Percentiles rank a stretch among this genome's conserved stretches.
Conservation (phyloP, 2,113 vertebrate species). For the Xyrauchen texanus region DNA sequence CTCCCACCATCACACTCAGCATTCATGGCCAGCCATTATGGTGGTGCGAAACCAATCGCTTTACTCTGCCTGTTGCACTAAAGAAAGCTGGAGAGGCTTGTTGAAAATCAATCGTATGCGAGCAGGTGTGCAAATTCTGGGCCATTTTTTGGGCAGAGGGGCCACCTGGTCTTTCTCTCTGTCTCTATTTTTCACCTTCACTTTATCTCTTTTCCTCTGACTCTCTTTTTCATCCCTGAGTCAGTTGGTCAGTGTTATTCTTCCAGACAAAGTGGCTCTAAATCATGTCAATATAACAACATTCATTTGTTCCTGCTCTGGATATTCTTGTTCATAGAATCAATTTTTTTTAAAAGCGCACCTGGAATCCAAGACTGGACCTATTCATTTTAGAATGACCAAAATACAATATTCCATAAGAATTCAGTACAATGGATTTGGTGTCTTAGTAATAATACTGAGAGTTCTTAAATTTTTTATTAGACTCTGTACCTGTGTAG, state of each 20-base stretch:
- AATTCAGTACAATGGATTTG: no score
- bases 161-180: slow-evolving; percentile 55
- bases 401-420: no score
- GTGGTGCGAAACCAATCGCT: slow-evolving; percentile 70
- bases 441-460: no score
- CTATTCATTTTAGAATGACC: no score
- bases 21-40: slow-evolving; percentile 73
- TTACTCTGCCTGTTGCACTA: slow-evolving; percentile 71
- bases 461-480: slow-evolving; percentile 12
- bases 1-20: slow-evolving; percentile 73
- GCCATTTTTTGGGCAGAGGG: slow-evolving; percentile 18
- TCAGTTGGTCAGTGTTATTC: not conserved
- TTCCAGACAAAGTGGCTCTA: slow-evolving; percentile 27
- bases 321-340: not conserved
- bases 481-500: slow-evolving; percentile 1
- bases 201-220: slow-evolving; percentile 33
- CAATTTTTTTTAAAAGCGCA: no score
- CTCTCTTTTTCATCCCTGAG: slow-evolving; percentile 23
- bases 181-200: slow-evolving; percentile 25
- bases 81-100: slow-evolving; percentile 70
- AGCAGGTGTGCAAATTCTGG: slow-evolving; percentile 46
- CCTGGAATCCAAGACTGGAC: no score
- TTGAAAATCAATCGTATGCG: slow-evolving; percentile 62
- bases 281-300: slow-evolving; percentile 22
- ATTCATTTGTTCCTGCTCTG: slow-evolving; percentile 29